These are phyloP conservation scores for Litocranius walleri DNA, from an alignment of 2,113 vertebrate genomes.

Conservation along the genomic window DNA sequence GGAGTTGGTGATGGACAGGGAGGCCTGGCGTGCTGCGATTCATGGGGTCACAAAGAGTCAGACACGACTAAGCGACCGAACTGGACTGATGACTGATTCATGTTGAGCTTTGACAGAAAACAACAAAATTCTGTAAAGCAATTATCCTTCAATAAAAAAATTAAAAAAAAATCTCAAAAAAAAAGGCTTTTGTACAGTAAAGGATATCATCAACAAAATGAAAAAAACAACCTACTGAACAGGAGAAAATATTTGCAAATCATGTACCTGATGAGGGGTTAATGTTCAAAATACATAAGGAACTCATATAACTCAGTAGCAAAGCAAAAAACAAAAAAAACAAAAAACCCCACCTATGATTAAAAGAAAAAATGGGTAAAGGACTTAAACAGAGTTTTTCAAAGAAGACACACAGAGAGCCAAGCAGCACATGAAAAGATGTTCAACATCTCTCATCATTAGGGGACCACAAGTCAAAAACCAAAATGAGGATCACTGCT, in stretches of 20 bases:
- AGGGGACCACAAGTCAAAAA: background rate
- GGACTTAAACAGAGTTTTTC: background rate
- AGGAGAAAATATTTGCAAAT: background rate
- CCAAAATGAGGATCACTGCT: background rate
- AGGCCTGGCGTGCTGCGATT: too few relatives aligned
- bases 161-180: background rate
- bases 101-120: background rate
- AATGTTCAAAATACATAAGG: background rate
- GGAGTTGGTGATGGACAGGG: too few relatives aligned
- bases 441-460: background rate
- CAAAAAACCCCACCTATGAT: background rate
- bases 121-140: background rate
- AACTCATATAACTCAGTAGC: background rate
- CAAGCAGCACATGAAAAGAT: background rate
- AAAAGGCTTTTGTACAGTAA: background rate
- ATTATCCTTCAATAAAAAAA: background rate
- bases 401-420: background rate
- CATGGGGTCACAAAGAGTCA: too few relatives aligned
- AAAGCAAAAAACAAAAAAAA: background rate
- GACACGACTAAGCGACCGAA: too few relatives aligned
- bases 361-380: background rate
- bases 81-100: background rate
- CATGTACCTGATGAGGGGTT: background rate
- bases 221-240: background rate
- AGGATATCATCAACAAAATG: background rate